Percentiles rank a stretch among this genome's conserved stretches.
Evolutionary conservation across 1,140 invertebrate species (phyloP).

Genomic region (Pogonomyrmex barbatus): DNA sequence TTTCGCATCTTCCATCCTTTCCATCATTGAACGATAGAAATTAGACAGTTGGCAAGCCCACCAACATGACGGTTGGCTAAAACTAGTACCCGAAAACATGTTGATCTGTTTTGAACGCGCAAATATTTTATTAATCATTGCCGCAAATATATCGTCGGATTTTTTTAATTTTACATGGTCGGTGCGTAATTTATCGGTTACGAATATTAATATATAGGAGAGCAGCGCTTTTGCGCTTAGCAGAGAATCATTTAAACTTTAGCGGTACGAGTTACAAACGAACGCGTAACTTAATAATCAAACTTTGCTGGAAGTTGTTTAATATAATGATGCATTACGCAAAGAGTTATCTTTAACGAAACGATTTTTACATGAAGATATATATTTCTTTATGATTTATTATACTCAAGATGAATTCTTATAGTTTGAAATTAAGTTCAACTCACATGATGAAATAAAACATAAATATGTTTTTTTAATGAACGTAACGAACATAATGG

Average conservation of each 20-base stretch:
- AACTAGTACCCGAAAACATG: not conserved
- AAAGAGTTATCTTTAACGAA: not conserved
- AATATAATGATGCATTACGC: slow-evolving; percentile 23
- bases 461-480: not conserved
- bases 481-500: not conserved
- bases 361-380: slow-evolving; percentile 1
- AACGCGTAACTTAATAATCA: not conserved
- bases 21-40: not conserved
- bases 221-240: not conserved
- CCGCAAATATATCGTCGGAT: not conserved
- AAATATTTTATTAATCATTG: not conserved
- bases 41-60: slow-evolving; percentile 3
- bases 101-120: slow-evolving; percentile 8
- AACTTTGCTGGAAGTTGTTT: not conserved
- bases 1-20: not conserved
- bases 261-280: not conserved
- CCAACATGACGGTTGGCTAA: not conserved
- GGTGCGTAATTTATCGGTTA: not conserved
- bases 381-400: not conserved
- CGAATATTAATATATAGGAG: not conserved
- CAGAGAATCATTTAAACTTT: slow-evolving; percentile 22
- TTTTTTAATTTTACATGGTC: not conserved
- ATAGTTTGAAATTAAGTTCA: not conserved
- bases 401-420: slow-evolving; percentile 1
- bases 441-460: not conserved